phyloP scores from a whole-genome alignment of 2,797 vertebrate species.

The Champsocephalus gunnari region DNA sequence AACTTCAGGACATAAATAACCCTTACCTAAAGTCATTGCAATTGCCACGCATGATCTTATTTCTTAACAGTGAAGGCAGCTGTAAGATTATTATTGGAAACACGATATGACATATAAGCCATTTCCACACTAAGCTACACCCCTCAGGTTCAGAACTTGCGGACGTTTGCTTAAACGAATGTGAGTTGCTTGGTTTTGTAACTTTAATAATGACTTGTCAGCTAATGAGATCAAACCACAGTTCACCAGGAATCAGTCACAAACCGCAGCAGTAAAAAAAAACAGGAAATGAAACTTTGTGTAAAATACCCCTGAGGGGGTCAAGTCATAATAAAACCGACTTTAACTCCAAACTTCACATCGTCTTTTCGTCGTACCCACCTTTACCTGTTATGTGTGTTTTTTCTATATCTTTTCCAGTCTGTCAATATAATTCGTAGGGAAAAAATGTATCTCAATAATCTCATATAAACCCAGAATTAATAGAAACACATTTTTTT shows the following conservation, averaged over 20 bases:
- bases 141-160: neutral
- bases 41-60: conserved; percentile 10
- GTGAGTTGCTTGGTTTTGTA: neutral
- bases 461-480: neutral
- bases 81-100: too few relatives aligned
- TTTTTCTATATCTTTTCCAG: neutral
- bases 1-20: conserved; percentile 3
- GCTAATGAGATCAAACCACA: neutral
- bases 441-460: neutral
- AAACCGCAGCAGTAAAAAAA: neutral
- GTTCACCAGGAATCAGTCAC: neutral
- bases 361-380: too few relatives aligned
- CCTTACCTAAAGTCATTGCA: neutral
- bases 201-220: neutral
- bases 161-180: neutral
- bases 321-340: neutral
- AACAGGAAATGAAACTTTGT: neutral
- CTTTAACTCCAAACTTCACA: neutral
- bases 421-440: neutral
- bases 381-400: neutral
- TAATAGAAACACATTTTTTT: neutral
- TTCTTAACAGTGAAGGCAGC: neutral
- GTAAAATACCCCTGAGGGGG: neutral
- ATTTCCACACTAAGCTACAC: neutral
- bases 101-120: too few relatives aligned